Evolutionary conservation across 2,888 invertebrate genomes (phyloP), one percentile per base, ranked within the genome.

Genomic region (Eulithis testata): DNA sequence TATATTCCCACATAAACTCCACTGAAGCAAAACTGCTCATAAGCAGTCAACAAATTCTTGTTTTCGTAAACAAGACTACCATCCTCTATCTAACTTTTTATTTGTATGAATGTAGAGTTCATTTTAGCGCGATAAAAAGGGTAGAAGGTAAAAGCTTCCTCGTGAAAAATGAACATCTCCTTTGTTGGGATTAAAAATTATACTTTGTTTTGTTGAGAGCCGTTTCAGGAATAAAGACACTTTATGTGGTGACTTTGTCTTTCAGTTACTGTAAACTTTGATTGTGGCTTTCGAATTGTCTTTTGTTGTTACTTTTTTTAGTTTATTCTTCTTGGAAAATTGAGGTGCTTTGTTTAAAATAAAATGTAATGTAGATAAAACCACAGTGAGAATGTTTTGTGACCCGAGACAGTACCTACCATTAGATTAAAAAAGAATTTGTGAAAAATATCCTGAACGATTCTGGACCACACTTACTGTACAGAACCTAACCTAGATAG

Each of bases 141-240:
- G 50, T 64, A 54, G 65, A 73, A 63, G 63, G 73, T 76, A 71
- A 72, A 75, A 81, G 81, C 76, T 76, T 75, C 83, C 79, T 81
- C 77, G 84, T 88, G 90, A 91, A 89, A 91, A 91, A 91, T 90
- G 90, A 91, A 84, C 90, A 88, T 86, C 87, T 85, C 88, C 79
- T 83, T 82, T 81, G 87, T 85, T 78, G 86, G 83, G 90, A 91
- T 91, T 91, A 90, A 91, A 91, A 90, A 90, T 89, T 87, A 90
- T 85, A 80, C 83, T 78, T 77, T 68, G 77, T 82, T 87, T 89
- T 87, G 87, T 88, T 76, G 71, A 68, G 69, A 74, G 70, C 72
- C 70, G 76, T 64, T 63, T 49, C 57, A 63, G 59, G 51, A 43
- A 57, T 58, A 60, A 59, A 66, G 68, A 69, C 65, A 62, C 66